Conservation (phyloP, 2,888 invertebrate genomes). For the Leptinotarsa juncta region DNA sequence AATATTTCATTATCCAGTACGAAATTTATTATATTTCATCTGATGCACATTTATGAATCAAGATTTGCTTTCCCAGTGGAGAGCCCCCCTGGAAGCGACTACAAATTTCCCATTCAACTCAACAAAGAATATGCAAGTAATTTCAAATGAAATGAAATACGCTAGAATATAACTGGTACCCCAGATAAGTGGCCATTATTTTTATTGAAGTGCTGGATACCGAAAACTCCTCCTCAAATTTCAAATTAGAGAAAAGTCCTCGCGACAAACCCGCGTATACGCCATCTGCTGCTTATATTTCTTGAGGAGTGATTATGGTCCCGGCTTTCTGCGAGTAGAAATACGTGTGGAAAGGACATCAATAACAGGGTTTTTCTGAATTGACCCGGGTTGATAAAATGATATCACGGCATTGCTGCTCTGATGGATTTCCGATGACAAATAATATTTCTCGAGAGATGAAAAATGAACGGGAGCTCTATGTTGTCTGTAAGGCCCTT, state of each 20-base stretch:
- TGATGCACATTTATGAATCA: no score
- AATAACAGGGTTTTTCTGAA: conserved; percentile 8
- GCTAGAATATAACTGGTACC: neutral
- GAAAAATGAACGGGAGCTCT: neutral
- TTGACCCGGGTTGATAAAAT: conserved; percentile 9
- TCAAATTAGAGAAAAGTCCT: conserved; percentile 10
- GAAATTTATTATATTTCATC: no score
- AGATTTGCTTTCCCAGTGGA: no score
- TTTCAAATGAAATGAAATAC: conserved; percentile 12
- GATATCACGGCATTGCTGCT: neutral
- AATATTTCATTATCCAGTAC: no score
- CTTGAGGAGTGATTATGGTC: conserved; percentile 1
- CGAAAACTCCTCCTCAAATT: conserved; percentile 1
- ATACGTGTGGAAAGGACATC: conserved; percentile 10
- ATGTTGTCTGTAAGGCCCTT: neutral
- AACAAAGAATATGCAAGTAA: conserved; percentile 7
- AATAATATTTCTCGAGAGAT: neutral
- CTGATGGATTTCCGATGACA: conserved; percentile 11
- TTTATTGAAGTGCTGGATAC: conserved; percentile 4
- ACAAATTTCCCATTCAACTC: neutral
- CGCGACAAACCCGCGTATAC: conserved; percentile 7
- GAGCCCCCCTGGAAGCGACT: neutral
- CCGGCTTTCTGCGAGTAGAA: conserved; percentile 9
- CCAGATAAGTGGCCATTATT: conserved; percentile 8
- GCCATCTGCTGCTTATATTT: conserved; percentile 17